These are phyloP conservation scores for Scleropages formosus DNA, from an alignment of 2,797 vertebrate genomes.

Conservation along the genomic window DNA sequence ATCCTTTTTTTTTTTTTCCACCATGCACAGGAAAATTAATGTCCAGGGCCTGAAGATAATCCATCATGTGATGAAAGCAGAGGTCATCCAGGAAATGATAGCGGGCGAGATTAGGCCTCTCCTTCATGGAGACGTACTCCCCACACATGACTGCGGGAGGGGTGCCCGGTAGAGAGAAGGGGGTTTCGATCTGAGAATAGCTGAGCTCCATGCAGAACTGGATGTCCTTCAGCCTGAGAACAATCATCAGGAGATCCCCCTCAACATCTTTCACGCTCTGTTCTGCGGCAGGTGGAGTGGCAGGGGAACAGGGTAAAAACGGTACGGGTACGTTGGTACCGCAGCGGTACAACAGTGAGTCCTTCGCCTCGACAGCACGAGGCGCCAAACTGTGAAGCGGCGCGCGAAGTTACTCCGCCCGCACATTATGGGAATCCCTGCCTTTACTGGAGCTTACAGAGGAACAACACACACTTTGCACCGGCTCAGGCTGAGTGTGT, in stretches of 20 bases:
- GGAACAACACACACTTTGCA: neutral
- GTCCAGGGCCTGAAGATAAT: constrained; percentile 75
- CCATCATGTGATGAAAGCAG: constrained; percentile 79
- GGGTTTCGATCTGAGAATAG: constrained; percentile 55
- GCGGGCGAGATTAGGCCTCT: constrained; percentile 71
- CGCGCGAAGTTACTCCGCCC: neutral
- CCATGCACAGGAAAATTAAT: constrained; percentile 80
- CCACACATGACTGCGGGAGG: constrained; percentile 41
- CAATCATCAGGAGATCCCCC: constrained; percentile 22
- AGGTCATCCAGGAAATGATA: constrained; percentile 81
- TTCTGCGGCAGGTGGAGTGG: constrained; percentile 21
- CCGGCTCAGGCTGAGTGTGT: neutral
- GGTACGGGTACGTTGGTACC: neutral
- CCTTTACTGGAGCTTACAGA: constrained; percentile 5
- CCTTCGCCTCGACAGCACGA: constrained; percentile 4
- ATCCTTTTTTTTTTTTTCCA: constrained; percentile 55
- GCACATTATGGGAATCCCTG: neutral
- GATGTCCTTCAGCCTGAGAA: constrained; percentile 6
- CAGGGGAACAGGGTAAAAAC: constrained; percentile 4
- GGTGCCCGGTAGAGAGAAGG: constrained; percentile 51
- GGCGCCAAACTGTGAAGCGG: neutral
- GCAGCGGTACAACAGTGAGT: neutral
- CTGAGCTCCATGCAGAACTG: constrained; percentile 48
- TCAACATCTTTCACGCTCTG: neutral
- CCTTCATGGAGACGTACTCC: constrained; percentile 47